phyloP scores from a whole-genome alignment of 2,113 vertebrate genomes.

The Cervus canadensis region DNA sequence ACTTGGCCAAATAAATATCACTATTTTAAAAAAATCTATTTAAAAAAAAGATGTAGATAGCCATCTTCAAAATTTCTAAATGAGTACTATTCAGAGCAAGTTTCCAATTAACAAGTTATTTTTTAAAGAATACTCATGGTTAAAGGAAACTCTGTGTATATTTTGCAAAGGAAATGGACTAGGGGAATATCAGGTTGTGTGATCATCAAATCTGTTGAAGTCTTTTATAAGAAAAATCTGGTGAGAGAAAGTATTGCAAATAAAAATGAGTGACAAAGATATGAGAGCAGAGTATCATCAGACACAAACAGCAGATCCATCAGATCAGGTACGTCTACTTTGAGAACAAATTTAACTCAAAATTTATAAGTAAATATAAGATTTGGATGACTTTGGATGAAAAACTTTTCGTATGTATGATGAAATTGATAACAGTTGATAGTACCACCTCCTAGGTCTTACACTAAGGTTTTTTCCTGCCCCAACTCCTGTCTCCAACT shows the following conservation, averaged over 20 bases:
- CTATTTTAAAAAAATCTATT: not conserved
- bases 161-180: not conserved
- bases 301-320: not conserved
- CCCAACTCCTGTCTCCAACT: not conserved
- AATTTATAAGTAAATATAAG: not conserved
- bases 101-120: not conserved
- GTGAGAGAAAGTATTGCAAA: not conserved
- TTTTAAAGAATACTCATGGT: not conserved
- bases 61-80: not conserved
- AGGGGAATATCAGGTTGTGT: not conserved
- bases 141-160: not conserved
- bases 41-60: not conserved
- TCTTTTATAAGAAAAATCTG: not conserved
- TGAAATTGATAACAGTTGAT: not conserved
- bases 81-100: not conserved
- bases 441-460: not conserved
- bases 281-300: not conserved
- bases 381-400: not conserved
- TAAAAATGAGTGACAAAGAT: not conserved
- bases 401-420: not conserved
- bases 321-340: not conserved
- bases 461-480: not conserved
- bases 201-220: not conserved
- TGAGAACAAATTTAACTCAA: not conserved
- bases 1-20: not conserved